Evolutionary conservation across 2,797 vertebrate species (phyloP).

Genomic region (Falco cherrug): DNA sequence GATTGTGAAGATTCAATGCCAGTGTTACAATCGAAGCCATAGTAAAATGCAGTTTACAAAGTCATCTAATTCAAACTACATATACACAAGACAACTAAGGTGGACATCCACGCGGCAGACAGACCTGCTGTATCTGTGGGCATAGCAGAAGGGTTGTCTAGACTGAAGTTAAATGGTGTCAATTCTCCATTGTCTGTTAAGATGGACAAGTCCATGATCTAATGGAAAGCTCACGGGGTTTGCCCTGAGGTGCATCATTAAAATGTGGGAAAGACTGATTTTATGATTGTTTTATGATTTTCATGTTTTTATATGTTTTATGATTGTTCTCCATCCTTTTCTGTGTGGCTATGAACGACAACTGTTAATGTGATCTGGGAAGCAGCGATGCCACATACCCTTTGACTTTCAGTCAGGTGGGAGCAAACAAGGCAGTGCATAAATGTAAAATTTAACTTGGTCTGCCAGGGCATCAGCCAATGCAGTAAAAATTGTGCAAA

Average conservation of each 20-base stretch:
- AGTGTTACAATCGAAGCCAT: constrained; percentile 5
- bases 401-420: background rate
- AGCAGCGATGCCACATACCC: background rate
- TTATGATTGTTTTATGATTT: background rate
- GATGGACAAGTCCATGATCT: background rate
- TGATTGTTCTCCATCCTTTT: background rate
- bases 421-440: background rate
- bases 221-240: background rate
- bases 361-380: background rate
- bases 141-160: background rate
- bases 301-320: background rate
- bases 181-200: background rate
- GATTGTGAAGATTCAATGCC: background rate
- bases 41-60: background rate
- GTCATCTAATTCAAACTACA: background rate
- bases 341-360: background rate
- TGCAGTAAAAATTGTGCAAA: background rate
- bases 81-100: background rate
- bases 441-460: background rate
- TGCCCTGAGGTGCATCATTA: background rate
- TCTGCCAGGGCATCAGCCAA: background rate
- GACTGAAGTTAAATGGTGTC: background rate
- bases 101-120: background rate
- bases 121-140: background rate
- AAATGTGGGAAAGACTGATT: background rate